Conservation (phyloP, 92 coral and sea anemone species). For the Phymanthus crucifer region DNA sequence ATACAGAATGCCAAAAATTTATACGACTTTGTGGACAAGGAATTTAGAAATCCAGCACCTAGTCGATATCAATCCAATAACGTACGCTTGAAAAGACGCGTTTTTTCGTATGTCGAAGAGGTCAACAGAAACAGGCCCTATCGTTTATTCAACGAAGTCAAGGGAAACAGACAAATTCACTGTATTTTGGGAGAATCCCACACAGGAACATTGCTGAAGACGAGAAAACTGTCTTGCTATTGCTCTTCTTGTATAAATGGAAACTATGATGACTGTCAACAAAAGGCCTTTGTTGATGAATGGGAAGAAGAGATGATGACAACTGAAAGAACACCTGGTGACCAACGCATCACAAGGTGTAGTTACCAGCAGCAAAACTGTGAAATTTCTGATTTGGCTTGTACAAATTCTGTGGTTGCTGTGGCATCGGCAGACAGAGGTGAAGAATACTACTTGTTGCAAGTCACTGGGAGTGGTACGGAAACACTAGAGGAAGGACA, state of each 20-base stretch:
- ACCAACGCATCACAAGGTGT: constrained; percentile 2
- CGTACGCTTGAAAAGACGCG: constrained; percentile 20
- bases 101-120: constrained; percentile 23
- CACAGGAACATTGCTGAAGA: constrained; percentile 20
- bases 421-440: constrained; percentile 42
- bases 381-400: constrained; percentile 19
- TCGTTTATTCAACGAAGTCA: neutral
- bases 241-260: constrained; percentile 32
- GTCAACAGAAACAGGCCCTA: neutral
- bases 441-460: constrained; percentile 40
- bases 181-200: constrained; percentile 14
- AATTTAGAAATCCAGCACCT: neutral
- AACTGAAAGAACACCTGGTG: constrained; percentile 13
- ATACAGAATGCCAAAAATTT: neutral
- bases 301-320: constrained; percentile 17
- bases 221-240: constrained; percentile 33
- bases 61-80: constrained; percentile 24
- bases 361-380: constrained; percentile 7
- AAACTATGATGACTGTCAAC: constrained; percentile 32
- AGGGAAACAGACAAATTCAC: constrained; percentile 23
- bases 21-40: too few relatives aligned
- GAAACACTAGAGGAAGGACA: neutral
- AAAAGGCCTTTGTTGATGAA: constrained; percentile 23
- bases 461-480: constrained; percentile 4
- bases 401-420: constrained; percentile 38